Evolutionary conservation across 2,113 vertebrate species (phyloP).

Genomic region (Canis aureus): DNA sequence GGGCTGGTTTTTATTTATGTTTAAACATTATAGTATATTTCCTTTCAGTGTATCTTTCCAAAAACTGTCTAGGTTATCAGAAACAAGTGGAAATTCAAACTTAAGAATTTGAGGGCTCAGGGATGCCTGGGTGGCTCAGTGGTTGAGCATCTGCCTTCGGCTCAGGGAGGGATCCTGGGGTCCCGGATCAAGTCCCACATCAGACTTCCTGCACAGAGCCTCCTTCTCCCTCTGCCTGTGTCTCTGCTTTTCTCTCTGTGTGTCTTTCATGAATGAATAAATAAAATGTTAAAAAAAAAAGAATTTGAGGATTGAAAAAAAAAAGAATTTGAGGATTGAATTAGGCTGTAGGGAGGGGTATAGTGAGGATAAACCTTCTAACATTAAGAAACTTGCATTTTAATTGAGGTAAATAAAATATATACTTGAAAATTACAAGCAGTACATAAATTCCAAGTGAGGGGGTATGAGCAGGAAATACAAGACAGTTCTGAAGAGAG

Average conservation of each 20-base stretch:
- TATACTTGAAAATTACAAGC: neutral
- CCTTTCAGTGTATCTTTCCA: neutral
- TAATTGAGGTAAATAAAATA: neutral
- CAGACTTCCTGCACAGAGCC: no score
- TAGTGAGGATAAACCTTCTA: neutral
- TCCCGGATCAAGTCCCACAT: no score
- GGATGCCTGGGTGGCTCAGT: no score
- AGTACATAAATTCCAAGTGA: neutral
- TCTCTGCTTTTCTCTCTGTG: no score
- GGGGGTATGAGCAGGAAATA: neutral
- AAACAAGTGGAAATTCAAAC: constrained; percentile 39
- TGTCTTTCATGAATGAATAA: no score
- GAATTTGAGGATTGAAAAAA: no score
- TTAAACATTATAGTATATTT: neutral
- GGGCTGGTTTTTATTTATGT: neutral
- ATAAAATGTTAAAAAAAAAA: no score
- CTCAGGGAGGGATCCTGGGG: no score
- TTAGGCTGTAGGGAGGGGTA: neutral
- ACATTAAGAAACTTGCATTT: neutral
- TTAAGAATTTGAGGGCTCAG: neutral
- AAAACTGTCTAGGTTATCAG: neutral
- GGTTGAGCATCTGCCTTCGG: no score
- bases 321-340: neutral
- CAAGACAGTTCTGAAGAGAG: neutral
- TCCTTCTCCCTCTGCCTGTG: no score